Evolutionary conservation across 2,797 vertebrate genomes (phyloP).

Genomic region (Octomys mimax): DNA sequence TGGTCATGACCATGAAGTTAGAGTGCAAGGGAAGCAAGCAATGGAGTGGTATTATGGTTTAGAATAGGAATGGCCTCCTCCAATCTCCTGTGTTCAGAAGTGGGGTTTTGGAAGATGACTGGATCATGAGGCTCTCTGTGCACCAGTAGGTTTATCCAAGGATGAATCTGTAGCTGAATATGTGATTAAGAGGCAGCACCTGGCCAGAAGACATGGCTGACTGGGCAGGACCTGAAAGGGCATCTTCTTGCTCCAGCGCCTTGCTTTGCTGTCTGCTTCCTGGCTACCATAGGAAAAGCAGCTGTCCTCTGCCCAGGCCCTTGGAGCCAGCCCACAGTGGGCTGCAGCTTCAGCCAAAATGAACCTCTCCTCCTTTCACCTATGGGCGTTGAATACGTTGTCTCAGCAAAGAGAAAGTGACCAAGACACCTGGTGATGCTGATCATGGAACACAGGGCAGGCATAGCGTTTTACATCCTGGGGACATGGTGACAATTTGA

Average conservation of each 20-base stretch:
- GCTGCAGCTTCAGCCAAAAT: neutral
- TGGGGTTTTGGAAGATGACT: neutral
- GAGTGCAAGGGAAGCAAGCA: rapidly evolving
- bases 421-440: neutral
- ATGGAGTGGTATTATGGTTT: neutral
- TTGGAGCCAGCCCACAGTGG: neutral
- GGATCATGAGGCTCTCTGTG: neutral
- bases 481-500: rapidly evolving
- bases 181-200: neutral
- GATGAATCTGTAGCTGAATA: neutral
- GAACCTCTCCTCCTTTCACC: neutral
- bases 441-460: neutral
- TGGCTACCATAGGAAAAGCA: neutral
- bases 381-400: neutral
- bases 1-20: rapidly evolving
- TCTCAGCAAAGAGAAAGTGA: neutral
- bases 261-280: neutral
- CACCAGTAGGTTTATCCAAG: neutral
- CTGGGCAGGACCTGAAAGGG: neutral
- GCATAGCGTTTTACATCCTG: rapidly evolving
- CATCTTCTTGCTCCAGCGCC: neutral
- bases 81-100: neutral
- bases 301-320: neutral
- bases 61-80: neutral
- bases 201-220: neutral